Percentiles rank a stretch among this genome's conserved stretches.
Conservation (phyloP, 2,888 invertebrate species). For the Drosophila atripex region DNA sequence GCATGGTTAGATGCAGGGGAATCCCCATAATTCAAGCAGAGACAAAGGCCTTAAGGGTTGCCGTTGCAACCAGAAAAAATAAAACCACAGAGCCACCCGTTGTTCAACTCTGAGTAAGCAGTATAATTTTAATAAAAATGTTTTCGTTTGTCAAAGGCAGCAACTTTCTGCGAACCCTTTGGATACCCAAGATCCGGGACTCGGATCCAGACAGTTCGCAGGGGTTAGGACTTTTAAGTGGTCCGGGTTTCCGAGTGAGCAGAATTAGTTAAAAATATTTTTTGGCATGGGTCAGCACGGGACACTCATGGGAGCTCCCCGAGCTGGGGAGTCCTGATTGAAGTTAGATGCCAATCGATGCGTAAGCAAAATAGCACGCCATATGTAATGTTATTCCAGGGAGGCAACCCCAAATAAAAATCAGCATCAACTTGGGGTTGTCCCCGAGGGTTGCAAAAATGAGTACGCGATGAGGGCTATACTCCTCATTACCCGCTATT, state of each 20-base stretch:
- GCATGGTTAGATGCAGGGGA: conserved; percentile 29
- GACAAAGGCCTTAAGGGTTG: conserved; percentile 37
- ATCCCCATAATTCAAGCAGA: conserved; percentile 49
- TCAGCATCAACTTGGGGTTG: conserved; percentile 45
- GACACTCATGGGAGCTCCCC: conserved; percentile 37
- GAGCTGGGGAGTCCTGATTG: conserved; percentile 40
- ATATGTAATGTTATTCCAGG: conserved; percentile 60
- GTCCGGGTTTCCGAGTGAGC: conserved; percentile 54
- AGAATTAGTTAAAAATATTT: conserved; percentile 53
- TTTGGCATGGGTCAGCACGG: conserved; percentile 44
- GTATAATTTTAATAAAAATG: conserved; percentile 76
- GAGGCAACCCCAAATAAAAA: conserved; percentile 14
- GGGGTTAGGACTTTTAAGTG: conserved; percentile 32
- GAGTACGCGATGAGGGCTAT: conserved; percentile 42
- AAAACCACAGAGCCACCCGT: conserved; percentile 31
- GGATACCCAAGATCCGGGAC: conserved; percentile 44
- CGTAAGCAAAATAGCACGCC: conserved; percentile 64
- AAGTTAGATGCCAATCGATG: conserved; percentile 66
- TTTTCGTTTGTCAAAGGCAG: conserved; percentile 51
- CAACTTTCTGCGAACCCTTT: conserved; percentile 64
- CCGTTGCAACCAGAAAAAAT: conserved; percentile 25
- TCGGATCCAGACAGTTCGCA: background rate
- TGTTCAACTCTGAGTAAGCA: conserved; percentile 59
- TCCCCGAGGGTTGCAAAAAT: conserved; percentile 24
- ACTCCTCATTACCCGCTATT: conserved; percentile 28